Evolutionary conservation across 1,140 invertebrate genomes (phyloP).

Genomic region (Papilio polytes): DNA sequence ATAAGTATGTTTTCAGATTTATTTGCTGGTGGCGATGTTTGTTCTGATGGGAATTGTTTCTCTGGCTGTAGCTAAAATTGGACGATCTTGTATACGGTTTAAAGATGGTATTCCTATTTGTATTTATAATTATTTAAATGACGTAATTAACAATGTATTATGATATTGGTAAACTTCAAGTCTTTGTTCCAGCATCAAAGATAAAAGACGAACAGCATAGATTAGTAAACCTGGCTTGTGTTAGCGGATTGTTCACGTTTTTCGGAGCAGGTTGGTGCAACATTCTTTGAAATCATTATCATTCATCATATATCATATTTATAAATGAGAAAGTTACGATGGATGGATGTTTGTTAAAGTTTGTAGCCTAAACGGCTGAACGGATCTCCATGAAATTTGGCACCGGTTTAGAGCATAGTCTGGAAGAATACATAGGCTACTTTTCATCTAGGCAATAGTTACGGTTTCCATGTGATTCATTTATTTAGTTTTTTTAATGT

Average conservation of each 20-base stretch:
- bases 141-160: background rate
- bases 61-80: slow-evolving; percentile 63
- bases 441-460: too few species aligned
- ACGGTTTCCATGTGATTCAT: too few species aligned
- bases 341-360: too few species aligned
- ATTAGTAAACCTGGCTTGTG: slow-evolving; percentile 70
- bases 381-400: too few species aligned
- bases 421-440: too few species aligned
- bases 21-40: slow-evolving; percentile 66
- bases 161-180: background rate
- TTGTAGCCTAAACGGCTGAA: too few species aligned
- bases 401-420: too few species aligned
- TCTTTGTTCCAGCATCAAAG: slow-evolving; percentile 60
- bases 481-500: too few species aligned
- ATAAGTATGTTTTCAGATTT: slow-evolving; percentile 55
- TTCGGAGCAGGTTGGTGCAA: slow-evolving; percentile 63
- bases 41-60: slow-evolving; percentile 61
- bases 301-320: too few species aligned
- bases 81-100: slow-evolving; percentile 63
- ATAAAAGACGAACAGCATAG: slow-evolving; percentile 76
- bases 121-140: too few species aligned
- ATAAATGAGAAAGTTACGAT: too few species aligned
- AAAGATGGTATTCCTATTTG: slow-evolving; percentile 56
- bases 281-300: too few species aligned
- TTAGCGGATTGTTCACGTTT: slow-evolving; percentile 72